Base-by-base conservation (phyloP, 2,888 invertebrate species). In the Meganola albula region DNA sequence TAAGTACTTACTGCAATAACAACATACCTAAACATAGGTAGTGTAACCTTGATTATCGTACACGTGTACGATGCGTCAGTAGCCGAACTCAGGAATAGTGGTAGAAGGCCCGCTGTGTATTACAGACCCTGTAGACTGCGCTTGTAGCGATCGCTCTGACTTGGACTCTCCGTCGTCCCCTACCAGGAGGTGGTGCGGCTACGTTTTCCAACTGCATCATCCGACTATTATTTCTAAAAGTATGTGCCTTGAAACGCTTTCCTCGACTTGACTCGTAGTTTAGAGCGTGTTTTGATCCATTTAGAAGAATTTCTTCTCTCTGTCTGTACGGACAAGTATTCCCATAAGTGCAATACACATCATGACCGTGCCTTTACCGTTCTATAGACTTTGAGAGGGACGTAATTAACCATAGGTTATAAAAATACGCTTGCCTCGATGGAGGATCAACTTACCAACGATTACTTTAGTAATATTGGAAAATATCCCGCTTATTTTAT, bases 191-290 rank as follows among this genome's bases (percentile, higher is more conserved):
- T 69, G 74, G 74, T 64, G 57, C 63, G 58, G 53, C 62, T 62
- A 57, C 54, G 48, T 70, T 67, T 68, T 61, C 55, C 55, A 48
- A 63, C 63, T 66, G 70, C 66, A 68, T 72, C 71, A 73, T 67
- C 70, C 59, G 64, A 74, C 74, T 80, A 74, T 80, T 75, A 57
- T 82, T 85, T 84, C 82, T 84, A 84, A 83, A 84, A 83, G 79
- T 83, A 84, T 84, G 85, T 85, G 85, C 85, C 85, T 85, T 85
- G 84, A 71, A 74, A 82, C 70, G 84, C 84, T 85, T 84, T 83
- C 71, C 80, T 82, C 74, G 74, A 80, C 74, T 78, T 68, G 74
- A 76, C 72, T 74, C 65, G 74, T 83, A 84, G 82, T 67, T 74
- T 80, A 82, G 79, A 76, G 72, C 77, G 74, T 78, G 71, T 82